Evolutionary conservation across 2,888 invertebrate species (phyloP).

Genomic region (Athripsodes cinereus): DNA sequence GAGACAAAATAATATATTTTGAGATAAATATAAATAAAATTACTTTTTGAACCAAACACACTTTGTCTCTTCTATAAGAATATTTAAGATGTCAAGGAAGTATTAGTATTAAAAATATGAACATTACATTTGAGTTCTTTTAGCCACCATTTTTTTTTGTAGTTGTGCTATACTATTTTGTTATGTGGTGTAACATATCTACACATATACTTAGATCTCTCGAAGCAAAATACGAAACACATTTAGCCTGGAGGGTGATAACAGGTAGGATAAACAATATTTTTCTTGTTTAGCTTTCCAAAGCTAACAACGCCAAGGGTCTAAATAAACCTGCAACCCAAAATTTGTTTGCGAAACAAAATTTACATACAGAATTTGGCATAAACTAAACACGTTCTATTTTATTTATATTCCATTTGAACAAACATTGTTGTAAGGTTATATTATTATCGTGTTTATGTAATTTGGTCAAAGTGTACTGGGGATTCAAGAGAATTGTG

Average conservation of each 20-base stretch:
- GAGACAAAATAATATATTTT: too few species aligned
- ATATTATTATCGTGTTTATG: background rate
- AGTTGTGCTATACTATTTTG: too few species aligned
- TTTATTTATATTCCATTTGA: background rate
- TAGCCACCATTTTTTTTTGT: too few species aligned
- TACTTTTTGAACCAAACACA: too few species aligned
- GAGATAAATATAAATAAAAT: too few species aligned
- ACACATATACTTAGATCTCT: too few species aligned
- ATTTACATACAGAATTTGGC: background rate
- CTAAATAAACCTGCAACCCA: background rate
- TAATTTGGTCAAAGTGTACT: background rate
- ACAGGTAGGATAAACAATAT: background rate
- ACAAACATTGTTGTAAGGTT: background rate
- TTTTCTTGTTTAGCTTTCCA: slow-evolving; percentile 2
- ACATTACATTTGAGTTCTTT: too few species aligned
- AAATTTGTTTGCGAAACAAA: background rate
- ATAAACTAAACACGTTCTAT: background rate
- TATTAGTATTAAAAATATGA: too few species aligned
- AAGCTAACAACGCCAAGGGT: background rate
- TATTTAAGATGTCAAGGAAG: too few species aligned
- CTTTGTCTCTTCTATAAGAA: too few species aligned
- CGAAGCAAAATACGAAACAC: too few species aligned
- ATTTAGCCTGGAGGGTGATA: background rate
- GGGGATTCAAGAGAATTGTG: background rate
- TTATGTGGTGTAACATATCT: too few species aligned